Base-by-base conservation (phyloP, 2,888 invertebrate genomes). In the Pseudococcus viburni region DNA sequence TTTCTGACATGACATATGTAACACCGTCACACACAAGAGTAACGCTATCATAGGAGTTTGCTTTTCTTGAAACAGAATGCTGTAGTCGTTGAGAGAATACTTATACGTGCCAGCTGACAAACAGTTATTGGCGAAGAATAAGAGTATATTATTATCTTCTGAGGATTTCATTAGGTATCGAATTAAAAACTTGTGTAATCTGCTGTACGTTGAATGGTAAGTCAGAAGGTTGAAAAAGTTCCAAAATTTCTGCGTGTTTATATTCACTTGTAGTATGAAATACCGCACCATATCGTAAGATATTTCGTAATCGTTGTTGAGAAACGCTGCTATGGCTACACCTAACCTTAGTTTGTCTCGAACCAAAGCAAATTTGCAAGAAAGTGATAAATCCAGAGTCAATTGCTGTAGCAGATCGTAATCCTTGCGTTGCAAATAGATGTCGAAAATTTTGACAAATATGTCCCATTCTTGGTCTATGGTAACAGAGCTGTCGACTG, bases 1-100 rank as follows among this genome's bases (percentile, higher is more conserved):
- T 91, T 96, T 96, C 91, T 97, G 97, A 88, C 95, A 94, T 1
- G 96, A 95, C 93, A 97, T 94, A 91, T 97, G 96, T 90, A 96
- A 83, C 5, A 89, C 22, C 12, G 85, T 59, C 12, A 89, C 85
- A 17, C 85, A 89, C 17, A 96, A 94, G 90, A 96, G 93, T 89
- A 98, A 93, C 22, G 95, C 95, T 22, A 96, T 92, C 89, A 97
- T 91, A 0, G 97, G 94, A 90, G 95, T 94, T 0, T 95, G 94
- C 55, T 93, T 92, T 86, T 94, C 93, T 90, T 95, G 94, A 90
- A 95, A 94, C 64, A 95, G 93, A 84, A 95, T 94, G 90, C 95
- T 93, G 91, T 96, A 97, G 91, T 97, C 95, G 90, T 95, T 96
- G 9, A 96, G 91, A 0, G 96, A 96, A 90, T 96, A 95, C 90